Evolutionary conservation across 2,888 invertebrate genomes (phyloP), one percentile per base, ranked within the genome.

Genomic region (Drosophila neoperkinsi): DNA sequence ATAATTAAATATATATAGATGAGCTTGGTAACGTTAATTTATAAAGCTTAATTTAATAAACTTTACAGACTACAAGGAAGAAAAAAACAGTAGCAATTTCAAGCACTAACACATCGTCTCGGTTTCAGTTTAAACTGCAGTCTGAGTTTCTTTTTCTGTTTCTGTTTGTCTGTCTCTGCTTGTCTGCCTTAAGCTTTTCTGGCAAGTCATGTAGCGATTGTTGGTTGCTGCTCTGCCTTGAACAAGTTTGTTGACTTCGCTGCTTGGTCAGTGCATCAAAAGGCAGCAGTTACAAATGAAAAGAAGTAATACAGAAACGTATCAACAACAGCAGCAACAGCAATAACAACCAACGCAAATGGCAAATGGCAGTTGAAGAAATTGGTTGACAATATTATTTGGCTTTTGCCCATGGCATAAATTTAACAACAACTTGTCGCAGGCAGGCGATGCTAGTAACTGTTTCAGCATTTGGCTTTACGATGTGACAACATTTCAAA

Each of bases 221-320:
- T 50, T 64, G 70, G 61, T 50, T 64, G 70, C 62, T 57, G 34
- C 65, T 68, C 65, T 66, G 75, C 87, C 87, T 85, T 85, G 84
- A 81, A 81, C 79, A 81, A 87, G 84, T 85, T 85, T 85, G 74
- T 85, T 85, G 84, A 86, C 84, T 86, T 75, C 82, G 41, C 53
- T 43, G 64, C 68, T 71, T 73, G 76, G 78, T 59, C 73, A 81
- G 64, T 82, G 74, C 81, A 81, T 50, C 79, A 75, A 57, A 63
- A 74, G 68, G 31, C 67, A 62, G 49, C 52, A 57, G 16, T 11
- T 59, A 21, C n/a, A 61, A 55, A 62, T 18, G 16, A 36, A 34
- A 52, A 65, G 21, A 67, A 57, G 36, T 56, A 51, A 59, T 50
- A 33, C 28, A 55, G 52, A 51, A 66, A 58, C 18, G 31, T 31